phyloP scores from a whole-genome alignment of 2,113 vertebrate genomes.

The Chloroceryle aenea region DNA sequence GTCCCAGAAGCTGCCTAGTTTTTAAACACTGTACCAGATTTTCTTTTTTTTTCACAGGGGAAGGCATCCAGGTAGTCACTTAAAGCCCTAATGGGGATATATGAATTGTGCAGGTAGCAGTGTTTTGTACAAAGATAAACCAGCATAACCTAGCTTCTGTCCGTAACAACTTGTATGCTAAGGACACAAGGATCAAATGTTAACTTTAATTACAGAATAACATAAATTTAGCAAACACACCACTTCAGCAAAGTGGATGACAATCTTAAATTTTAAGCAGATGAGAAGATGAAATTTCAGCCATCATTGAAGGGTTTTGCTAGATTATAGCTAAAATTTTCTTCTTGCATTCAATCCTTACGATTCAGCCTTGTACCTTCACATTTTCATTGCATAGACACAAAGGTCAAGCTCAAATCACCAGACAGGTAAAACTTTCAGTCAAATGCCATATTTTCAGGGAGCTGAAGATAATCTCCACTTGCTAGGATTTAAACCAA shows the following conservation, averaged over 20 bases:
- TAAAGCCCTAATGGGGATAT: neutral
- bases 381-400: neutral
- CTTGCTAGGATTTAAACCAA: neutral
- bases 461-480: neutral
- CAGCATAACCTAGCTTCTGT: rapidly evolving
- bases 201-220: neutral
- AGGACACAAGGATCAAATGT: neutral
- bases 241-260: neutral
- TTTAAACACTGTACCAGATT: neutral
- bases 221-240: neutral
- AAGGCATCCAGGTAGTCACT: neutral
- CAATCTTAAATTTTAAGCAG: neutral
- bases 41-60: neutral
- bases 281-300: neutral
- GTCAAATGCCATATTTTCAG: neutral
- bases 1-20: neutral
- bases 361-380: neutral
- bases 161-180: neutral
- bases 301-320: neutral
- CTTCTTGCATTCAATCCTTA: neutral
- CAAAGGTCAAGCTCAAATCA: neutral
- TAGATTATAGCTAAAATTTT: neutral
- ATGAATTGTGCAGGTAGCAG: neutral
- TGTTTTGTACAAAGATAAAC: neutral
- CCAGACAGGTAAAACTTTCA: neutral